Conservation (phyloP, 2,113 vertebrate genomes). For the Propithecus coquereli region DNA sequence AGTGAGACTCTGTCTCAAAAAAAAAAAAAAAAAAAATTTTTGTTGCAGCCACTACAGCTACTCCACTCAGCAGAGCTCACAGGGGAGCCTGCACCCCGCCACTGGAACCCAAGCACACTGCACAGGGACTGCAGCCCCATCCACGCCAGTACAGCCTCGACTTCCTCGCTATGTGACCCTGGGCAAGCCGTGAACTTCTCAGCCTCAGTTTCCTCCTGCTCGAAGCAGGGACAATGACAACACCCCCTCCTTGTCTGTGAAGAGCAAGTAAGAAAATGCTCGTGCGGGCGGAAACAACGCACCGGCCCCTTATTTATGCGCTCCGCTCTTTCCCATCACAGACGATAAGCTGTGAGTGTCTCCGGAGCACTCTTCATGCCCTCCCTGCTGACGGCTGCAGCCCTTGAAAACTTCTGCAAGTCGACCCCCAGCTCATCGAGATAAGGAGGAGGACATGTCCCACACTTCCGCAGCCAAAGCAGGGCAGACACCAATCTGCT, state of each 20-base stretch:
- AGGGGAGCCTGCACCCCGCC: not conserved
- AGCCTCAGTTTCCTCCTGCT: not conserved
- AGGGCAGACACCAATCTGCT: not conserved
- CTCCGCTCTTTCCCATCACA: not conserved
- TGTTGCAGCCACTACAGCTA: too few species aligned
- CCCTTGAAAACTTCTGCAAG: not conserved
- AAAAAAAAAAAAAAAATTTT: too few species aligned
- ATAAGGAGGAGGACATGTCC: not conserved
- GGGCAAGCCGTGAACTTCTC: not conserved
- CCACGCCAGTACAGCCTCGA: not conserved
- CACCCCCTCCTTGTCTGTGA: not conserved
- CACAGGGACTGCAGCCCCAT: not conserved
- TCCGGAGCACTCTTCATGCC: not conserved
- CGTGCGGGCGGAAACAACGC: rapidly evolving
- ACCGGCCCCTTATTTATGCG: rapidly evolving
- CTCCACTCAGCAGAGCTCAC: not conserved
- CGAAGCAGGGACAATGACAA: not conserved
- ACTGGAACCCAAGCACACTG: rapidly evolving
- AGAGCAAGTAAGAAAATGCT: not conserved
- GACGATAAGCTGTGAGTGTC: not conserved
- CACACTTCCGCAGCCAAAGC: rapidly evolving
- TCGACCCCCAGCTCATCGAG: not conserved
- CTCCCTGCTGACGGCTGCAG: not conserved
- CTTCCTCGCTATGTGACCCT: not conserved
- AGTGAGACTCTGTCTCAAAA: too few species aligned